Percentiles rank a stretch among this genome's conserved stretches.
These are phyloP conservation scores for Morone chrysops DNA, from an alignment of 2,113 vertebrate genomes.

Conservation along the genomic window DNA sequence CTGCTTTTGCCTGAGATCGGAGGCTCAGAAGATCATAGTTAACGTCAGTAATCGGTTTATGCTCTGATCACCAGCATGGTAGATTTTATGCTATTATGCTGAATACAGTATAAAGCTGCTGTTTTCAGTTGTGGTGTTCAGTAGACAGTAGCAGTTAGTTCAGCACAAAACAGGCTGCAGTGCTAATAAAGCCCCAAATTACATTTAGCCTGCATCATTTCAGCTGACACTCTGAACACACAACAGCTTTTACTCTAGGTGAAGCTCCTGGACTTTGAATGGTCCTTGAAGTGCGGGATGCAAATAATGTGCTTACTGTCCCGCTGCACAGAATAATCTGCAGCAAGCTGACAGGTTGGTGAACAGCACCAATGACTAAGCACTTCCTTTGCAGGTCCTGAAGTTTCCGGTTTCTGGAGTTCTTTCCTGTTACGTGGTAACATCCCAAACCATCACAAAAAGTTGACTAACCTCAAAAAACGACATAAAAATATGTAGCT, in stretches of 20 bases:
- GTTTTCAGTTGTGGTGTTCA: not conserved
- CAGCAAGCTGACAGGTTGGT: not conserved
- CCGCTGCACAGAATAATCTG: not conserved
- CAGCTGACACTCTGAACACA: not conserved
- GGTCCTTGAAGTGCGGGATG: not conserved
- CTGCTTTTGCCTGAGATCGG: not conserved
- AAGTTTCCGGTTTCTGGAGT: not conserved
- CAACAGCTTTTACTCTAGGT: not conserved
- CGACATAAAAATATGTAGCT: not conserved
- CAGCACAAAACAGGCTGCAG: not conserved
- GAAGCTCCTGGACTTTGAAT: not conserved
- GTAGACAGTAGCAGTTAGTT: not conserved
- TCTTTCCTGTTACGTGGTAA: not conserved
- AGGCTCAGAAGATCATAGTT: not conserved
- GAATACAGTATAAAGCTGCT: slow-evolving; percentile 2
- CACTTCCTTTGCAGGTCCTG: not conserved
- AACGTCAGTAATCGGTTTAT: slow-evolving; percentile 16
- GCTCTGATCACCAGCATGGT: not conserved
- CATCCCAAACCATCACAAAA: not conserved
- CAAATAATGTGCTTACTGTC: not conserved
- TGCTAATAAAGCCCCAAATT: not conserved
- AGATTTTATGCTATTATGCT: not conserved
- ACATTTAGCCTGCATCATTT: not conserved
- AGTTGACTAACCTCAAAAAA: not conserved
- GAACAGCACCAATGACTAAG: not conserved